A percentile compares a stretch with the other conserved stretches of the same genome.
These are phyloP conservation scores for Amphimallon solstitiale DNA, from an alignment of 2,888 invertebrate species.

Conservation along the genomic window DNA sequence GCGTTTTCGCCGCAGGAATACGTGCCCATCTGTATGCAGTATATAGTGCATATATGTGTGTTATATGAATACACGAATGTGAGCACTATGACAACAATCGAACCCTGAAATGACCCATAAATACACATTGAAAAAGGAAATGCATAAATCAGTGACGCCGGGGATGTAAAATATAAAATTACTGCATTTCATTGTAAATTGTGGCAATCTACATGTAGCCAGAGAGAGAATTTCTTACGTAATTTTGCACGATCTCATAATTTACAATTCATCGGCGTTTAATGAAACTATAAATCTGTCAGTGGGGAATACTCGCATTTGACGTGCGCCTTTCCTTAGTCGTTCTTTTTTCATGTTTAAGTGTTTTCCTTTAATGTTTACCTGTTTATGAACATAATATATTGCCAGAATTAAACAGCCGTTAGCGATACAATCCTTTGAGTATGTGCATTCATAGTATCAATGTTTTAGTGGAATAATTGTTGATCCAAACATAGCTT, in stretches of 20 bases:
- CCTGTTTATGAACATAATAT: no score
- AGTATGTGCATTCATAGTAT: no score
- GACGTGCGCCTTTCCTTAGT: slow-evolving; percentile 3
- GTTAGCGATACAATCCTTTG: no score
- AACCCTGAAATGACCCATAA: slow-evolving; percentile 33
- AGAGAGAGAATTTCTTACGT: slow-evolving; percentile 37
- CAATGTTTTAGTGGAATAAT: no score
- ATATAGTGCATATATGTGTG: slow-evolving; percentile 14
- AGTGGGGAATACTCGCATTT: neutral
- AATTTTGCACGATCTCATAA: slow-evolving; percentile 29
- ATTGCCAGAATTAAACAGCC: no score
- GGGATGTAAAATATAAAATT: slow-evolving; percentile 37
- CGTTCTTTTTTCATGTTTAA: no score
- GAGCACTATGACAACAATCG: slow-evolving; percentile 18
- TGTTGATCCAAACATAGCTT: no score
- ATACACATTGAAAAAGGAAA: slow-evolving; percentile 35
- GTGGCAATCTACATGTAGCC: slow-evolving; percentile 30
- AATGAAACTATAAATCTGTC: slow-evolving; percentile 37
- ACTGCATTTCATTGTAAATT: slow-evolving; percentile 38
- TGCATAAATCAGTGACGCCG: slow-evolving; percentile 23
- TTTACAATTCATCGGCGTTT: slow-evolving; percentile 32
- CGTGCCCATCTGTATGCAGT: slow-evolving; percentile 11
- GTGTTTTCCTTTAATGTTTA: no score
- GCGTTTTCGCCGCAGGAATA: slow-evolving; percentile 6
- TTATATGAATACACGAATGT: slow-evolving; percentile 7